These are phyloP conservation scores for Laticauda laticaudata DNA, from an alignment of 2,113 vertebrate genomes.

Conservation along the genomic window DNA sequence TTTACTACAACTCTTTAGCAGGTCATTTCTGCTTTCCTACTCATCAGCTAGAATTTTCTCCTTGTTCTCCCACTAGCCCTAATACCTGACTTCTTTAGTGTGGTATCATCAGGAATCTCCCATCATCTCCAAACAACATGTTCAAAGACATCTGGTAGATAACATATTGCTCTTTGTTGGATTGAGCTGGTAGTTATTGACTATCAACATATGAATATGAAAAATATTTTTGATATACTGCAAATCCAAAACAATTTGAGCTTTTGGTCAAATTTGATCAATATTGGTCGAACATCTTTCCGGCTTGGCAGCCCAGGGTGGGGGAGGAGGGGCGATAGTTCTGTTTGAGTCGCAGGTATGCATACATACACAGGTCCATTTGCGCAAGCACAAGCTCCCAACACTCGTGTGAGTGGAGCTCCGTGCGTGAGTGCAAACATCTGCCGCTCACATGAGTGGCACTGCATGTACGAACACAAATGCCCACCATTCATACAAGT, in stretches of 20 bases:
- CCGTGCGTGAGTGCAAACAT: not conserved
- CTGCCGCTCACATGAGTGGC: too few relatives aligned
- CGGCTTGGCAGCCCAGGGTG: too few relatives aligned
- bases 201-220: not conserved
- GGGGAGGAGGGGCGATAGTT: too few relatives aligned
- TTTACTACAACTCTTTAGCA: not conserved
- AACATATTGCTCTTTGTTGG: not conserved
- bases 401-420: not conserved
- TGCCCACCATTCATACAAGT: not conserved
- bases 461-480: not conserved
- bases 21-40: not conserved
- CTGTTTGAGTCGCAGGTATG: not conserved
- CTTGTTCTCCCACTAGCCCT: not conserved
- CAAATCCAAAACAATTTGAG: not conserved
- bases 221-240: not conserved
- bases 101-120: not conserved
- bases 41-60: not conserved
- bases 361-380: not conserved
- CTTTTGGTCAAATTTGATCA: not conserved
- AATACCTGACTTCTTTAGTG: not conserved
- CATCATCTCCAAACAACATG: not conserved
- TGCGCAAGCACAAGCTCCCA: not conserved
- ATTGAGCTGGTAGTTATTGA: not conserved
- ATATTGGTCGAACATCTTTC: not conserved
- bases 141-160: not conserved